Evolutionary conservation across 2,113 vertebrate species (phyloP), one percentile per base, ranked within the genome.

Genomic region (Gobius niger): DNA sequence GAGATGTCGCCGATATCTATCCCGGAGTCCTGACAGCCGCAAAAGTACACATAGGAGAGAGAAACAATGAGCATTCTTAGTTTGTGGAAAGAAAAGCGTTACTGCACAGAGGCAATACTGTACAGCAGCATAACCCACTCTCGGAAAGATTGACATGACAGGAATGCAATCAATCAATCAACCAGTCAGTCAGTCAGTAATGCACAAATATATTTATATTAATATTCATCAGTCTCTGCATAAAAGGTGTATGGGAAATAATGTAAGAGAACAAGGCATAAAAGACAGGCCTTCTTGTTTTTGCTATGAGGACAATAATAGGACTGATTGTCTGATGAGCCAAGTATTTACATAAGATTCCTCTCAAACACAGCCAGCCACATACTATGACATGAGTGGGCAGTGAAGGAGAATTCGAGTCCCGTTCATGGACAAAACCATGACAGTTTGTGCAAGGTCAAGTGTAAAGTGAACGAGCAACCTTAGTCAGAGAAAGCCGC

Each of bases 1-100:
- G 95, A 95, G 82, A 99, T 94, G 81, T 98, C 95, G 0, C 98
- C 98, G 0, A 99, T 97, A 89, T 99, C 96, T 44, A 99, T 98
- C 56, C 97, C 98, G 0, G 98, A 93, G 89, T 98, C 96, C 98
- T 99, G 85, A 12, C 62, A 53, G 61, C 34, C 53, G 63, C 53
- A 63, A 13, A 13, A 63, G 72, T 19, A 53, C 44, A 73, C 61
- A 62, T n/a, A 67, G 0, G 52, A 9, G 53, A 12, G 50, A 18
- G 68, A 16, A 72, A 5, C 15, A 5, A 76, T 53, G 47, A n/a
- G 44, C 41, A 72, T 75, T 77, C 70, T 74, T 81, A 75, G 73
- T 51, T 18, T 5, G 14, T 54, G 46, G 62, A 6, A 52, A 18
- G 6, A 40, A 6, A 40, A 57, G 54, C 11, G 11, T 24, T 54